These are phyloP conservation scores for Rachycentron canadum DNA, from an alignment of 2,797 vertebrate species.

Conservation along the genomic window DNA sequence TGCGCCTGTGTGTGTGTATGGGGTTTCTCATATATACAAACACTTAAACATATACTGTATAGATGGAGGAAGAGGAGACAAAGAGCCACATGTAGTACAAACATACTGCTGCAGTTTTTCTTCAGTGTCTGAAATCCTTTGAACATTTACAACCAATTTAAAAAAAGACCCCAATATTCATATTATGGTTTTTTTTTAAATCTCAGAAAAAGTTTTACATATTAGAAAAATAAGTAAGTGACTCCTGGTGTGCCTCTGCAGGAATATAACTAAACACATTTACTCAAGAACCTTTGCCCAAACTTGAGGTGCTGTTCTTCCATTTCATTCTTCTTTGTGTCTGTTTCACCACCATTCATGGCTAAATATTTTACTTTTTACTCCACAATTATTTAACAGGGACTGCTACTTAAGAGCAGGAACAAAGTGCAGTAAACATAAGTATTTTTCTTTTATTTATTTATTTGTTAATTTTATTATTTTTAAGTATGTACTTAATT, in stretches of 20 bases:
- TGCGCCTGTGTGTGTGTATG: background rate
- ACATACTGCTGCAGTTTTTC: background rate
- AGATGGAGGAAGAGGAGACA: background rate
- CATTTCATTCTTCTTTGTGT: background rate
- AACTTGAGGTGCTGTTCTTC: background rate
- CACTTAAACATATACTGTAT: slow-evolving; percentile 16
- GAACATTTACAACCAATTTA: background rate
- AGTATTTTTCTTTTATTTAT: too few species aligned
- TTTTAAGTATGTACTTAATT: too few species aligned
- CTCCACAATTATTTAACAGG: too few species aligned
- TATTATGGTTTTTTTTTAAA: background rate
- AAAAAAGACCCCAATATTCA: background rate
- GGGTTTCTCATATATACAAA: slow-evolving; percentile 29
- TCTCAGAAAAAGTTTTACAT: too few species aligned
- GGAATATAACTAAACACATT: background rate
- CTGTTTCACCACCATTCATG: background rate
- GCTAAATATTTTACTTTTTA: background rate
- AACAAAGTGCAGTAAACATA: too few species aligned
- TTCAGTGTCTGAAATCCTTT: too few species aligned
- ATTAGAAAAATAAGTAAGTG: too few species aligned
- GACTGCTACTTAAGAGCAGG: too few species aligned
- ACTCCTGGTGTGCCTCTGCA: background rate
- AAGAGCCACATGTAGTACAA: background rate
- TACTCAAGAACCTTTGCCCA: background rate
- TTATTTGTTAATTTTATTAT: too few species aligned